A percentile compares a stretch with the other conserved stretches of the same genome.
Evolutionary conservation across 53 echinoderm and acorn worm species (phyloP).

Genomic region (Henricia sp.): DNA sequence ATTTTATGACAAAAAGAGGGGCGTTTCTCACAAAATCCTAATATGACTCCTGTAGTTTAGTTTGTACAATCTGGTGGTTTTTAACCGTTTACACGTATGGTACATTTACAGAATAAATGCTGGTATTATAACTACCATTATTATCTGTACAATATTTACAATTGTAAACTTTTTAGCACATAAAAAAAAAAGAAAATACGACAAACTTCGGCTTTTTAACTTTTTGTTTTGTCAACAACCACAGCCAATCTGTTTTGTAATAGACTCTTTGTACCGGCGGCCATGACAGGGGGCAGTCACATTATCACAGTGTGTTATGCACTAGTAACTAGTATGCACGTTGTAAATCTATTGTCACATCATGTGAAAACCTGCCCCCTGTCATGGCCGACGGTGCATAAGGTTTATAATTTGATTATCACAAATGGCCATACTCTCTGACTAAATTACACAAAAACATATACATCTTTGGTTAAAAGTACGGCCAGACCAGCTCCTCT

Average conservation of each 20-base stretch:
- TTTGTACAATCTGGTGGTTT: slow-evolving; percentile 59
- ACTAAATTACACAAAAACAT: slow-evolving; percentile 23
- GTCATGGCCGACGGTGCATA: too few relatives aligned
- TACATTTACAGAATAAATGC: slow-evolving; percentile 37
- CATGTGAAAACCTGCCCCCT: too few relatives aligned
- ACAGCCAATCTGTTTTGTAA: neutral
- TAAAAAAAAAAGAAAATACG: neutral
- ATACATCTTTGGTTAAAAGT: slow-evolving; percentile 56
- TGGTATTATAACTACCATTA: slow-evolving; percentile 21
- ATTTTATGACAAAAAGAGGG: slow-evolving; percentile 45
- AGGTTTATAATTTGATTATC: slow-evolving; percentile 42
- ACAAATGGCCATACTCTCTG: neutral
- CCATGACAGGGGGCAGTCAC: too few relatives aligned
- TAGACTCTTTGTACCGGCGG: neutral
- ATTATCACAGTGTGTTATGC: too few relatives aligned
- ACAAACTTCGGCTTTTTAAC: neutral
- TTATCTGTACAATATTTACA: slow-evolving; percentile 49
- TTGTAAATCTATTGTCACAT: too few relatives aligned
- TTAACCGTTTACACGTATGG: slow-evolving; percentile 31
- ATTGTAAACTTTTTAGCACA: neutral
- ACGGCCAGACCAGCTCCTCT: slow-evolving; percentile 1
- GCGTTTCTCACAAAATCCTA: slow-evolving; percentile 8
- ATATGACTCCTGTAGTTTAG: slow-evolving; percentile 21
- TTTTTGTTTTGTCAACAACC: neutral
- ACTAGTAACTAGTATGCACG: neutral